Percentiles rank a stretch among this genome's conserved stretches.
Conservation (phyloP, 2,113 vertebrate species). For the Gallinago jamesoni region DNA sequence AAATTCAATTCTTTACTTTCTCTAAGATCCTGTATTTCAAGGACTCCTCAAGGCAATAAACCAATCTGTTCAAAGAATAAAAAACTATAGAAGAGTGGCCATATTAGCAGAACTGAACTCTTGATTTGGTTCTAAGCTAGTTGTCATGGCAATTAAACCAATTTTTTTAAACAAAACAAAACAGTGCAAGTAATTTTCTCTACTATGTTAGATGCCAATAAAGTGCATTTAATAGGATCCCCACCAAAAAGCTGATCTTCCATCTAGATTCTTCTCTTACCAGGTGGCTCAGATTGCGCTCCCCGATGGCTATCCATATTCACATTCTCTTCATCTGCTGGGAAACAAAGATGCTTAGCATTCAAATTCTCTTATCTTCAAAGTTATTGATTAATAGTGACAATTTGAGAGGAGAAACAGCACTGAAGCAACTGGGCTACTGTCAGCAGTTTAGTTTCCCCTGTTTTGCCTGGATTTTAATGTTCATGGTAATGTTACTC, state of each 20-base stretch:
- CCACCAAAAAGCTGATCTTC: neutral
- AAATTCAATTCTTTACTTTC: neutral
- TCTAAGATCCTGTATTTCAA: neutral
- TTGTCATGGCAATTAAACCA: neutral
- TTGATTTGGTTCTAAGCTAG: neutral
- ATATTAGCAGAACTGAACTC: neutral
- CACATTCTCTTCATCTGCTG: constrained; percentile 72
- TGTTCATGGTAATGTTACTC: neutral
- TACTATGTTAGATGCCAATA: neutral
- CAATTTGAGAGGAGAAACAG: neutral
- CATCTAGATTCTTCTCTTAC: constrained; percentile 48
- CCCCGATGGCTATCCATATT: constrained; percentile 64
- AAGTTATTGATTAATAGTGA: neutral
- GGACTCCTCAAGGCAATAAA: neutral
- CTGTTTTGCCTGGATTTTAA: neutral
- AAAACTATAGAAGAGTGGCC: neutral
- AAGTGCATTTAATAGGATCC: neutral
- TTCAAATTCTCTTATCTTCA: neutral
- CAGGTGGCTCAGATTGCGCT: constrained; percentile 60
- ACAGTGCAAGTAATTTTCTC: neutral
- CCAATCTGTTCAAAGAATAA: neutral
- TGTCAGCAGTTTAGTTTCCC: neutral
- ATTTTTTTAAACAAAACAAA: neutral
- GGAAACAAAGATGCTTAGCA: neutral
- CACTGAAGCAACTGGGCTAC: neutral